Conservation (phyloP, 2,888 invertebrate genomes). For the Himalopsyche kuldschensis region DNA sequence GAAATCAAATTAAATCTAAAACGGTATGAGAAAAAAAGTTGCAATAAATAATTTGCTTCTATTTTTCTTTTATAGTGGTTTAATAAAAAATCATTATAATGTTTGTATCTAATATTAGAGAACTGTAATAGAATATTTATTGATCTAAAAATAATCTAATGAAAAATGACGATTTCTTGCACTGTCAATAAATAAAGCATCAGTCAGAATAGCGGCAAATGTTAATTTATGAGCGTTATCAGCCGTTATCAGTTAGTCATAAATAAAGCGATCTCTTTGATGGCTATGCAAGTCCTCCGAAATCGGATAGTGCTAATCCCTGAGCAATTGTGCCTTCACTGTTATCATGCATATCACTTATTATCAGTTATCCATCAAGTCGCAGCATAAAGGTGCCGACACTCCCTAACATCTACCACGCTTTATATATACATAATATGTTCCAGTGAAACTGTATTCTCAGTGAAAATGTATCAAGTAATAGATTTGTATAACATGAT, state of each 20-base stretch:
- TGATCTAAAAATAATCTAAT: too few species aligned
- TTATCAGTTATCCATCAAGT: neutral
- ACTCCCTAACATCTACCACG: neutral
- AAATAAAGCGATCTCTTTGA: constrained; percentile 37
- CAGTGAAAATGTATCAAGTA: too few species aligned
- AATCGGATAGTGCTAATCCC: constrained; percentile 37
- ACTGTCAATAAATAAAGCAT: neutral
- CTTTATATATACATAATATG: neutral
- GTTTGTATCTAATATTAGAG: too few species aligned
- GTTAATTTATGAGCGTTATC: constrained; percentile 28
- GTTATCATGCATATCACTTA: neutral
- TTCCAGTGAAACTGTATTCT: too few species aligned
- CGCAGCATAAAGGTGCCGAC: neutral
- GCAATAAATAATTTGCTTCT: too few species aligned
- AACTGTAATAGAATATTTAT: too few species aligned
- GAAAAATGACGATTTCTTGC: neutral
- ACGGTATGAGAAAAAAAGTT: too few species aligned
- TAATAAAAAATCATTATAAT: too few species aligned
- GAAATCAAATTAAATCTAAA: too few species aligned
- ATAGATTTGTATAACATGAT: too few species aligned
- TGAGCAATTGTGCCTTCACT: constrained; percentile 18
- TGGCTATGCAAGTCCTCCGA: constrained; percentile 21
- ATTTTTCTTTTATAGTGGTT: too few species aligned
- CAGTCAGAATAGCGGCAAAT: constrained; percentile 16
- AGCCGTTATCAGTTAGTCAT: constrained; percentile 28